Base-by-base conservation (phyloP, 2,888 invertebrate genomes). In the Phyllotreta striolata region DNA sequence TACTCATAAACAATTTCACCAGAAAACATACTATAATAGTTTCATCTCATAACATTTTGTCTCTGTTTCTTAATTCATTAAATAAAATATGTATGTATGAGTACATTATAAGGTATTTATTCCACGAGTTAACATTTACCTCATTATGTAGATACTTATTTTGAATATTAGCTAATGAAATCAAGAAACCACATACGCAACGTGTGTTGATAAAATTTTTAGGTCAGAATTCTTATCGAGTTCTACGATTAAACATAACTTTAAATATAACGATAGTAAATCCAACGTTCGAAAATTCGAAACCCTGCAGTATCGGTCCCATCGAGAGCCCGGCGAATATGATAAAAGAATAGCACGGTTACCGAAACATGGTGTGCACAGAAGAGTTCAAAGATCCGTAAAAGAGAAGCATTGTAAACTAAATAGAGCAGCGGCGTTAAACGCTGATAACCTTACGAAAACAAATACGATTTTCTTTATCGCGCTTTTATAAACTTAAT, bases 371-470 rank as follows among this genome's bases (percentile, higher is more conserved):
- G 35, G 38, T 51, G n/a, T 51, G 9, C 38, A 10, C 14, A 52
- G 3, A 52, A 12, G 9, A 52, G 52, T 52, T 52, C 52, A 52
- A 52, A 52, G 52, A 52, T 52, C 52, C 39, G 14, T 44, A 5
- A 8, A 14, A 52, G 13, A 52, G 47, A 24, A 47, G 38, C 8
- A 6, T 34, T 49, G 3, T 10, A 35, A 12, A 37, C 14, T 49
- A 49, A 49, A 49, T 49, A 49, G 49, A 49, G 10, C 49, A 49
- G 9, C 3, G 34, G 6, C 35, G 51, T 51, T 35, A 61, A 41
- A 47, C 43, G 41, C 47, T 55, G 55, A 55, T 62, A 62, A 62
- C 62, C 55, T 62, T 55, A 39, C 10, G 24, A 24, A 49, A 56
- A 47, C 47, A 55, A 55, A 62, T 55, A 47, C 61, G 5, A 35